Percentiles rank a stretch among this genome's conserved stretches.
These are phyloP conservation scores for Mesembrinibis cayennensis DNA, from an alignment of 2,113 vertebrate species.

Conservation along the genomic window DNA sequence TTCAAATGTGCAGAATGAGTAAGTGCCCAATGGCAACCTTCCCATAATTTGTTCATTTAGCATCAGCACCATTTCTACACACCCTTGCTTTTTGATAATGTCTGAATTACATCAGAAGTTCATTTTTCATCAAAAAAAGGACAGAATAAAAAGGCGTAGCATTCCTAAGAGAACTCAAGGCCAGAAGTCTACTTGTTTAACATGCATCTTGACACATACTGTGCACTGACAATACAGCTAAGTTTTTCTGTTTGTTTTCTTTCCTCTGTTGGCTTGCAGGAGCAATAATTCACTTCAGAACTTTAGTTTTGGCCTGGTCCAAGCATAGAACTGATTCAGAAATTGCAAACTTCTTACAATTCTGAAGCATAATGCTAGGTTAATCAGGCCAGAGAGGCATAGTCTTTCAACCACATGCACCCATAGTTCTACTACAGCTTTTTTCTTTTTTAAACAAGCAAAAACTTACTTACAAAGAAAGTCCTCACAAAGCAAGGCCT, in stretches of 20 bases:
- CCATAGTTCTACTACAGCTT: not conserved
- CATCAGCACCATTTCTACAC: not conserved
- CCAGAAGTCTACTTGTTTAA: not conserved
- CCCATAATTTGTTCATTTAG: not conserved
- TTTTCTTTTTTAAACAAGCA: not conserved
- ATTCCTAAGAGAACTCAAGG: not conserved
- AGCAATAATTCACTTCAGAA: not conserved
- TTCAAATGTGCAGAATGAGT: not conserved
- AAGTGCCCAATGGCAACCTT: not conserved
- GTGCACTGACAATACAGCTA: not conserved
- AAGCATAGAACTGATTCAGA: not conserved
- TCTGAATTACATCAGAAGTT: not conserved
- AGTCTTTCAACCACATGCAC: not conserved
- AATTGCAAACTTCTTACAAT: not conserved
- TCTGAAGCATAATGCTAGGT: not conserved
- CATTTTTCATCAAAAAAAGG: not conserved
- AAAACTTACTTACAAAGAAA: not conserved
- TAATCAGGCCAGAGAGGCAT: not conserved
- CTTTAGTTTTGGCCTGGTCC: not conserved
- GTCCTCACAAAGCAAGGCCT: not conserved
- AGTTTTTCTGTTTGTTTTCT: not conserved
- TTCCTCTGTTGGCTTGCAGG: not conserved
- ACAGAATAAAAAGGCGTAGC: not conserved
- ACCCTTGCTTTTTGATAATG: not conserved
- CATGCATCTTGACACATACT: not conserved